Evolutionary conservation across 2,113 vertebrate species (phyloP), one percentile per base, ranked within the genome.

Genomic region (Pomatorhinus ruficollis): DNA sequence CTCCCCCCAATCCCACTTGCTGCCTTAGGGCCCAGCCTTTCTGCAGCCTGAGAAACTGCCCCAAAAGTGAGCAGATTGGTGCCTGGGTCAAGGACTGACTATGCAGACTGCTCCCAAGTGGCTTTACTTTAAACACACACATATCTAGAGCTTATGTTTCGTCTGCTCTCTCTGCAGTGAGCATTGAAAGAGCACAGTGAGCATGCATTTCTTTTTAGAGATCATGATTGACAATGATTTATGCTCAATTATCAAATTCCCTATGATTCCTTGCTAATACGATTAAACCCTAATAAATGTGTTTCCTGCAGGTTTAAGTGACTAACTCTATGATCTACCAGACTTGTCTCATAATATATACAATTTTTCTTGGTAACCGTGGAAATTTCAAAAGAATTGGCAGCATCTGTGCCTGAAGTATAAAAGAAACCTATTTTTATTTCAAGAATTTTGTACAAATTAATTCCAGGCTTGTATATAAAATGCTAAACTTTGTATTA

Each of bases 231-330:
- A 96, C 90, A 96, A 52, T 93, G 95, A 97, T 97, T 95, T 95
- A 96, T 96, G 89, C 88, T 84, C 96, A 96, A 97, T 97, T 93
- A 94, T 76, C 22, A 11, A 83, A 93, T 96, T 97, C 61, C 59
- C 47, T 49, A 24, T 21, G 57, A 97, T 90, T 93, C 69, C 64
- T 94, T 97, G 97, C 96, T 96, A 95, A 90, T 60, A 96, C 66
- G 82, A 96, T 97, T 97, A 96, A 66, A 63, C 44, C 35, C 37
- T 97, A 97, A 97, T 96, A 97, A 97, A 95, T 93, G 59, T 63
- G 76, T 92, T 97, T 97, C 92, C 95, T 93, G 31, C 76, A 95
- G 92, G 57, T 91, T 96, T 96, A 95, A 97, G 44, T 94, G 90
- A 97, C 85, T 95, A 96, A 95, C 74, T 89, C 30, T 37, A 53